Base-by-base conservation (phyloP, 1,140 invertebrate genomes). In the Procambarus clarkii region DNA sequence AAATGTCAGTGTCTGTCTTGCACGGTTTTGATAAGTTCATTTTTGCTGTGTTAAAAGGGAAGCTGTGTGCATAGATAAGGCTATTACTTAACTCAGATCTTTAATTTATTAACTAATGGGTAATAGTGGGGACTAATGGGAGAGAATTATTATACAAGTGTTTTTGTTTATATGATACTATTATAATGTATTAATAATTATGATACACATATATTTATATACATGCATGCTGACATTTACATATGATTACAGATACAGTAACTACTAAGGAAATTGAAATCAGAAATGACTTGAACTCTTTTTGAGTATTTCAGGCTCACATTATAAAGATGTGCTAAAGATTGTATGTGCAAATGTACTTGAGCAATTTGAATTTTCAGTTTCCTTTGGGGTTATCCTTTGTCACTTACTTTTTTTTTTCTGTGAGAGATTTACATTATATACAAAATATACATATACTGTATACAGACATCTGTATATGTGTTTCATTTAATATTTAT, bases 41-140 rank as follows among this genome's bases (percentile, higher is more conserved):
- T 86, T 77, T 24, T 54, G n/a, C 58, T 85, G 60, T 78, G 48
- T 77, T 86, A 21, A 13, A 77, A 50, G 85, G 85, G 85, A 86
- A 86, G 85, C 85, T 86, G 50, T 86, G 85, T 86, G 85, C 85
- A 86, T 86, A 86, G 85, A 86, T 86, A 86, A 86, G 85, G 85
- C 71, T 45, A 64, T 78, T 86, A 34, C 18, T 21, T 34, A 9
- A 24, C 2, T 84, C 3, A 18, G n/a, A 64, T 64, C 5, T 69
- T 64, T 21, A 54, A 64, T 64, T 64, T 18, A 13, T 21, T 64
- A 64, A 64, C 4, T 64, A 64, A 64, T 4, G 18, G 13, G 60
- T 4, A 64, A 2, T 18, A 64, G 60, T 64, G 60, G 60, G 60
- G 13, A 64, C 18, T 15, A 64, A 21, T 4, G 18, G 4, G 60